Evolutionary conservation across 2,113 vertebrate species (phyloP), one percentile per base, ranked within the genome.

Genomic region (Herpetotheres cachinnans): DNA sequence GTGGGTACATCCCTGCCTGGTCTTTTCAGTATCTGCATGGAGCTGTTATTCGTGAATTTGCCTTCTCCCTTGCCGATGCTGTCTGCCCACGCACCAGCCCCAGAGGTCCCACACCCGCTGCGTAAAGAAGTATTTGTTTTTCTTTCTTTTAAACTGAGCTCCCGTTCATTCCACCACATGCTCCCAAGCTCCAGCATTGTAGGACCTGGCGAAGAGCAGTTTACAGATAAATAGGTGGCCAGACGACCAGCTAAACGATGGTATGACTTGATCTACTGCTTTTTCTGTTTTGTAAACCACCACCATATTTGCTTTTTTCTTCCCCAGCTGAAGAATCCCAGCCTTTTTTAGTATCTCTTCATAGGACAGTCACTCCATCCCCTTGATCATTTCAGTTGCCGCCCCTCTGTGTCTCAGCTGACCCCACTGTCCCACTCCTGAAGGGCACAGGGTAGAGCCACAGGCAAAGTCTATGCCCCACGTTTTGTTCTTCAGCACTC

Each of bases 91-190:
- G 10, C 36, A 11, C 6, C 34, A 77, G 27, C 19, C 19, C 30
- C 63, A 77, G 54, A 69, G 16, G 22, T 69, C 44, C 16, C 30
- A 54, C 29, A 36, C 6, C 11, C 10, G 0, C 47, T 40, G 29
- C 1, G 2, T 32, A 38, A 90, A 49, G 58, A 54, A 17, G 1
- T 24, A 15, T 36, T 65, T 82, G 10, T 0, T 61, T 59, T 77
- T 19, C 9, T 61, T 80, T 77, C 30, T 25, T 62, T 91, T 63
- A 47, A 93, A 65, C 21, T 13, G 54, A 66, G 9, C 8, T 90
- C 38, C 27, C 0, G 0, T 30, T 77, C 6, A 2, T 82, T 80
- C 67, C 13, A 3, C 49, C 65, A 17, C 0, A 0, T 66, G 42
- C 7, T 4, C 12, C 24, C 17, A 27, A 27, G 16, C 50, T 62